Evolutionary conservation across 2,797 vertebrate species (phyloP), one percentile per base, ranked within the genome.

Genomic region (Rallus crepitans): DNA sequence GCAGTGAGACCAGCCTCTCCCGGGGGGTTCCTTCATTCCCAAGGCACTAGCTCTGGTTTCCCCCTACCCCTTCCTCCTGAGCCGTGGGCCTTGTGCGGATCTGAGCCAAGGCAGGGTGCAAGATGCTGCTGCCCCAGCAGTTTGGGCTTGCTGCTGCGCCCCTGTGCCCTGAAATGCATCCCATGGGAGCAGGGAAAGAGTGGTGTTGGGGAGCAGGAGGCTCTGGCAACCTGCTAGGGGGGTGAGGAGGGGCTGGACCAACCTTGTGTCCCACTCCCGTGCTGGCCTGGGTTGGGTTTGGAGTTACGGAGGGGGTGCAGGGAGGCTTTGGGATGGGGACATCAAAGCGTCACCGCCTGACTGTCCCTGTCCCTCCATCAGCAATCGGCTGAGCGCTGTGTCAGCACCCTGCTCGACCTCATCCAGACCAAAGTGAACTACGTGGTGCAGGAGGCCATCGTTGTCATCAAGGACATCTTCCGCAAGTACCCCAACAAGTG

Each of bases 401-500:
- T 99, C 83, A 99, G 99, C 98, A 99, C 99, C 0, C 97, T 99
- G 90, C 98, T 99, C 0, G 99, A 99, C 97, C 99, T 99, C 96
- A 99, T 99, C 94, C 99, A 99, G 97, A 99, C 99, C 95, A 99
- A 99, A 95, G 99, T 99, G 94, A 99, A 99, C 98, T 99, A 99
- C 9, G 99, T 99, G 96, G 99, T 99, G 69, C 99, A 99, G 97
- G 99, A 99, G 96, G 99, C 99, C 95, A 99, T 99, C 6, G 99
- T 99, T 6, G 99, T 99, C 88, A 99, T 99, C 97, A 99, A 98
- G 96, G 99, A 99, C 97, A 99, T 99, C 96, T 99, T 99, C 97
- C 99, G 99, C 97, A 99, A 99, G 95, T 99, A 99, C 97, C 99
- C 99, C 69, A 99, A 99, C 98, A 99, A 99, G 99, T 99, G 98